Base-by-base conservation (phyloP, 1,140 invertebrate species). In the Marisa cornuarietis region DNA sequence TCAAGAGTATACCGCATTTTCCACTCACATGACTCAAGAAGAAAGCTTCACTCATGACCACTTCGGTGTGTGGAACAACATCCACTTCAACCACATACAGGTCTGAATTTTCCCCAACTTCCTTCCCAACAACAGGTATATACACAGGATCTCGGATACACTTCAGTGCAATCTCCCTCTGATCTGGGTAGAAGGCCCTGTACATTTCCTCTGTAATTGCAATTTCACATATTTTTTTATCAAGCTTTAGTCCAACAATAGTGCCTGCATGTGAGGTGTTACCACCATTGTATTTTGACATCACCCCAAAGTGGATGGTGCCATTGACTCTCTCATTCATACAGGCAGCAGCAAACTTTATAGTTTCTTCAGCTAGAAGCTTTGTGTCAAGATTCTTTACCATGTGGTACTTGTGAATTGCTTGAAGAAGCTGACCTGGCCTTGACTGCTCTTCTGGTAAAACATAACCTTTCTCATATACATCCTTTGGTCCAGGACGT, bases 261-360 rank as follows among this genome's bases (percentile, higher is more conserved):
- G 77, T 71, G 14, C 83, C 83, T 4, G 26, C 11, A 7, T 42
- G 42, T 68, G n/a, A 68, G 6, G 16, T 71, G 5, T 58, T n/a
- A 0, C 66, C 20, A 7, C 22, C 65, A 20, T 42, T 18, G 16
- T 69, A 72, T 6, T 69, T 72, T 20, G 76, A 61, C 24, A n/a
- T 49, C 51, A 84, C 82, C 10, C 83, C 83, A 74, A 84, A 84
- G 71, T 82, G 79, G 24, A 84, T 81, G 61, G 83, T 84, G 9
- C 83, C 83, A 78, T 84, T 82, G 18, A 78, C 68, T 18, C 81
- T 78, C 14, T 82, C 81, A 63, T 84, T 84, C 26, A 84, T 77
- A 76, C 83, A 84, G 8, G 83, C 81, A 58, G 83, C 79, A 52
- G 79, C 81, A 79, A 84, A 84, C 49, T 66, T 71, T 14, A 82